Evolutionary conservation across 2,888 invertebrate genomes (phyloP).

Genomic region (Eucriotettix oculatus): DNA sequence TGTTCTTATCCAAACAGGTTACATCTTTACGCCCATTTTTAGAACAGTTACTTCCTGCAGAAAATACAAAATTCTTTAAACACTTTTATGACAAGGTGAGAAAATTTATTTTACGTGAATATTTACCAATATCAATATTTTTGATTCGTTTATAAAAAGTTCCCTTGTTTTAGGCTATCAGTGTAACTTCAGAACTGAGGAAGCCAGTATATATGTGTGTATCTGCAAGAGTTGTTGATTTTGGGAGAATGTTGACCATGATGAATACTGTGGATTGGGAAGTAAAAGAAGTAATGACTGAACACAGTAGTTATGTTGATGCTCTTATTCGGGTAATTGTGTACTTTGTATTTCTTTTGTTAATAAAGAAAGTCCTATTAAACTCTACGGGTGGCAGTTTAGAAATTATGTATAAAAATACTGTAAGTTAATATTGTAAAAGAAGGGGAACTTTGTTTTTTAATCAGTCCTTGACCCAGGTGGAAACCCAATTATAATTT

Average conservation of each 20-base stretch:
- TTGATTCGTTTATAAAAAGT: neutral
- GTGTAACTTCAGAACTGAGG: constrained; percentile 55
- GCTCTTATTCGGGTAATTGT: constrained; percentile 42
- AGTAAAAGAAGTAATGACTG: constrained; percentile 84
- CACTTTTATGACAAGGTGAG: constrained; percentile 42
- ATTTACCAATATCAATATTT: neutral
- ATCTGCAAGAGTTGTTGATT: constrained; percentile 62
- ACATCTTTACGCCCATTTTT: constrained; percentile 69
- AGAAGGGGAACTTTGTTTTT: no score
- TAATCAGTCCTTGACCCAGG: no score
- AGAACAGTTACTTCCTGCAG: constrained; percentile 56
- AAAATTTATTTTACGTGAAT: no score
- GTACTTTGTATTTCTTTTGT: no score
- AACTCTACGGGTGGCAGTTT: no score
- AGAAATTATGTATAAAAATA: no score
- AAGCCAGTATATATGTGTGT: constrained; percentile 79
- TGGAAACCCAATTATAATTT: no score
- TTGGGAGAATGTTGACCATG: constrained; percentile 53
- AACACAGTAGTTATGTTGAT: constrained; percentile 82
- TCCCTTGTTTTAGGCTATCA: constrained; percentile 41
- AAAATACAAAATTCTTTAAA: constrained; percentile 44
- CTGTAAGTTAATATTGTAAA: no score
- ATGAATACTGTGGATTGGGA: constrained; percentile 93
- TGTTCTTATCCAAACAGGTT: constrained; percentile 78
- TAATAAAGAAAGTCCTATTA: no score